Evolutionary conservation across 2,113 vertebrate species (phyloP), one percentile per base, ranked within the genome.

Genomic region (Candoia aspera): DNA sequence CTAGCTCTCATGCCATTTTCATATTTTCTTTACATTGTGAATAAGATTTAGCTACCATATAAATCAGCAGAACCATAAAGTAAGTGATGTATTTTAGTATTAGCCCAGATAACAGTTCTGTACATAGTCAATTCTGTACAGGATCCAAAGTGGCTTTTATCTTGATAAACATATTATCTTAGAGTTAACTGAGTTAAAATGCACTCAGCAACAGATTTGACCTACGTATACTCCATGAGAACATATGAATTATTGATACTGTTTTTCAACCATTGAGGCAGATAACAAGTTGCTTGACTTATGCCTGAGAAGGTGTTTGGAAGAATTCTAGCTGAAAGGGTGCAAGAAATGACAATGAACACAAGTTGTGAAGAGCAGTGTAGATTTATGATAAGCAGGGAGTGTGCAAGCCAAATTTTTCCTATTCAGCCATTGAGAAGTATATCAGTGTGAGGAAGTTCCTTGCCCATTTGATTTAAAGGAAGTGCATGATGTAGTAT

Each of bases 11-110:
- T 68, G 4, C 83, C 55, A 92, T 94, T 87, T 49, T 90, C 89
- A 87, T 33, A 49, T 64, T 95, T 57, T 5, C 0, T 57, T 57
- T 93, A 89, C 55, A 55, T 84, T 62, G 87, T 59, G 91, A 94
- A 87, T 59, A 92, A 94, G 79, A 84, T 93, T 53, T 17, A 91
- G 58, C 87, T 92, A 83, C 54, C 85, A 54, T 87, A 92, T 73
- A 85, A 58, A 94, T 91, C 54, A 87, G 90, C 42, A 88, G 57
- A 84, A 89, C 55, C 93, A 26, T 55, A 93, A 54, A 2, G 0
- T 87, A 15, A 84, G 73, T 57, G 49, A 49, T 86, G 87, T 29
- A 89, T 10, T 57, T 10, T 89, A 85, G n/a, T 57, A 46, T 84
- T 15, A 49, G 59, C 60, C 29, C 60, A 26, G 64, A 49, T 84